Base-by-base conservation (phyloP, 2,888 invertebrate species). In the Ochropacha duplaris region DNA sequence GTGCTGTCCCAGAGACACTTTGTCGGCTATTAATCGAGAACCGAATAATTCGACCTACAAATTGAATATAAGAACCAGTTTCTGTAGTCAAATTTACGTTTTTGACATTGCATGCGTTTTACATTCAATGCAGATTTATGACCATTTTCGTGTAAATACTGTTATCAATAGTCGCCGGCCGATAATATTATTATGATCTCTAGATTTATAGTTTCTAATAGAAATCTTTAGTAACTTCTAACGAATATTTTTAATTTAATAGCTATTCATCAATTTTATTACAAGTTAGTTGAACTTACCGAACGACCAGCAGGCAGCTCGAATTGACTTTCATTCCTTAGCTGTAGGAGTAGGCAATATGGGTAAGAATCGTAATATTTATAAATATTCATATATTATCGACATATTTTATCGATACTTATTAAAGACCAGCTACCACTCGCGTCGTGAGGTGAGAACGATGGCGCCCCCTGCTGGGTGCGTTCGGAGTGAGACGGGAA, bases 401-500 rank as follows among this genome's bases (percentile, higher is more conserved):
- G 87, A 87, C 87, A 86, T 88, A 88, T 89, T 92, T 92, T 92
- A 92, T 91, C 91, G 90, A 91, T 88, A 88, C 89, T 90, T 92
- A 92, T 92, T 92, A 92, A 91, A 88, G 88, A 83, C 82, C 87
- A 87, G 92, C 92, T 92, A 92, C 92, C 87, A 92, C 89, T 90
- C 91, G 90, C 90, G 79, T 91, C 92, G 87, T 81, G 90, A 92
- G 92, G 92, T 92, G 92, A 92, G 92, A 92, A 92, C 91, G 91
- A 92, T 88, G 87, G 90, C 76, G 87, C 87, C 89, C 90, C 92
- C 92, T 84, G 92, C 92, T 90, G 92, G 56, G 91, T 68, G 76
- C 83, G 86, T 83, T 84, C 86, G 86, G 86, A 87, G 84, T 78
- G 86, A 86, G 88, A 88, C 84, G 84, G 88, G 86, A 86, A 88